Conservation (phyloP, 2,888 invertebrate genomes). For the Rhopalosiphum nymphaeae region DNA sequence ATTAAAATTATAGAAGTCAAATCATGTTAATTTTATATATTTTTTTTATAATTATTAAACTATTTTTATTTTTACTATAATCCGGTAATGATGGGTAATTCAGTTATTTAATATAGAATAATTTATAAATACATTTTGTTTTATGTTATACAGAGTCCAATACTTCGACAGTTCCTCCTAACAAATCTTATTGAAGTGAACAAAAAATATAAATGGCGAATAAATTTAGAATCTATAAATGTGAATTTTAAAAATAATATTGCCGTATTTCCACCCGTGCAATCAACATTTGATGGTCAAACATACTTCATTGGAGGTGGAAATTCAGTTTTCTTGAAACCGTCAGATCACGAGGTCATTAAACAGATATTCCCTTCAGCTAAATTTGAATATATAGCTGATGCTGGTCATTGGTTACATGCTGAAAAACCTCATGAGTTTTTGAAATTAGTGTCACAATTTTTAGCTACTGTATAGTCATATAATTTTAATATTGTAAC, state of each 20-base stretch:
- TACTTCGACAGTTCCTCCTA: conserved; percentile 80
- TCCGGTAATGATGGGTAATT: too few species aligned
- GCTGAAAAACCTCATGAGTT: conserved; percentile 89
- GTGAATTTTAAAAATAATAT: conserved; percentile 78
- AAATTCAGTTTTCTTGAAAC: conserved; percentile 83
- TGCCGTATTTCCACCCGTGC: conserved; percentile 76
- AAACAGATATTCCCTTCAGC: conserved; percentile 81
- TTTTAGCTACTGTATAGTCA: conserved; percentile 72
- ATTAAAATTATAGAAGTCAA: too few species aligned
- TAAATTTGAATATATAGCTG: conserved; percentile 79
- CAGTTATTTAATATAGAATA: neutral
- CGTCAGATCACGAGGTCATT: conserved; percentile 76
- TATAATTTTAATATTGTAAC: neutral
- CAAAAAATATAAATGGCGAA: conserved; percentile 80
- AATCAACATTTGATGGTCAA: conserved; percentile 75
- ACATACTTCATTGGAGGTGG: conserved; percentile 88
- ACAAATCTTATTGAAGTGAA: conserved; percentile 84
- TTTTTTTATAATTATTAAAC: too few species aligned
- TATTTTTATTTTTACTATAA: too few species aligned
- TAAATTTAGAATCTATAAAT: conserved; percentile 82
- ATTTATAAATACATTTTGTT: conserved; percentile 22
- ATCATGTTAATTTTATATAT: too few species aligned
- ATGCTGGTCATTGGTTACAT: conserved; percentile 95
- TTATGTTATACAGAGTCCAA: conserved; percentile 69
- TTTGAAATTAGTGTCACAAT: conserved; percentile 76